phyloP scores from a whole-genome alignment of 2,888 invertebrate genomes.

The Ophonus ardosiacus region DNA sequence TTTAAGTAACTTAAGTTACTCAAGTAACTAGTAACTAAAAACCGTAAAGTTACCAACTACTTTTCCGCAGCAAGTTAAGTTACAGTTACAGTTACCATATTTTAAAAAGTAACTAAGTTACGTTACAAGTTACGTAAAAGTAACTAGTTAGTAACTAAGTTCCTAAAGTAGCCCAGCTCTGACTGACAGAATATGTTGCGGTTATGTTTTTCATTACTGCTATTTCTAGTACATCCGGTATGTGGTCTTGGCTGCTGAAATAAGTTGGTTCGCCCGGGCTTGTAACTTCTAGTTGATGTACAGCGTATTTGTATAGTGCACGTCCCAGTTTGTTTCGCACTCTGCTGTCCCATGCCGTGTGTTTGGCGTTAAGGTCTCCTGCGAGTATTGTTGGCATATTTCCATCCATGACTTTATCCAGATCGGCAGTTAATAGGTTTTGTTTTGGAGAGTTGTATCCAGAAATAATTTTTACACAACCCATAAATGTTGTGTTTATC shows the following conservation, averaged over 20 bases:
- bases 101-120: no score
- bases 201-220: background rate
- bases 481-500: background rate
- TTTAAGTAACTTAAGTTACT: no score
- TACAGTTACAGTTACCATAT: no score
- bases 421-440: background rate
- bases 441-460: background rate
- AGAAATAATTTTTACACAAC: background rate
- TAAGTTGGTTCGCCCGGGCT: background rate
- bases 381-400: background rate
- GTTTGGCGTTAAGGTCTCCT: constrained; percentile 24
- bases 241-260: background rate
- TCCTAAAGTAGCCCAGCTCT: no score
- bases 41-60: no score
- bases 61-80: no score
- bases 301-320: background rate
- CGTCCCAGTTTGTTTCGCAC: background rate
- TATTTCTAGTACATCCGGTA: background rate
- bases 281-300: background rate
- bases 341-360: background rate
- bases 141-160: no score
- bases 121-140: no score
- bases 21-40: no score
- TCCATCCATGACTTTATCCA: background rate
- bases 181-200: background rate